Evolutionary conservation across 2,113 vertebrate species (phyloP).

Genomic region (Pyrgilauda ruficollis): DNA sequence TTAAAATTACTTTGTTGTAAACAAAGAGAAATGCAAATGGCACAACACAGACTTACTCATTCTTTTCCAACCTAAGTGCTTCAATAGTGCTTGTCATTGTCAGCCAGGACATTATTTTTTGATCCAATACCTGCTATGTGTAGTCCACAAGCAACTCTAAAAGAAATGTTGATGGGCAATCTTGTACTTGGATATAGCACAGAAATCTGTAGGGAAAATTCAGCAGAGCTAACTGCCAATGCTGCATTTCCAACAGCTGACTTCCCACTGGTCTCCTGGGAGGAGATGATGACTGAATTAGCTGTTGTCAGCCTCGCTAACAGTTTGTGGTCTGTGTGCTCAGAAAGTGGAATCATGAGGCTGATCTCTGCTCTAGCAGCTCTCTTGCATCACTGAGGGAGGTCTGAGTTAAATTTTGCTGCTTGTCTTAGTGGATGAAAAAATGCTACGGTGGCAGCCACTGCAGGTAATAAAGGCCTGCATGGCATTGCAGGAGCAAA

Average conservation of each 20-base stretch:
- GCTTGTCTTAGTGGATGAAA: not conserved
- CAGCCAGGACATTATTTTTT: not conserved
- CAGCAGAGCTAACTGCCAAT: not conserved
- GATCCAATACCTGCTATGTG: not conserved
- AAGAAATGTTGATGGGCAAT: not conserved
- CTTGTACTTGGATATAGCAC: not conserved
- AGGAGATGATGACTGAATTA: not conserved
- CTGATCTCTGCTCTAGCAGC: not conserved
- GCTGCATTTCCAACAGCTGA: not conserved
- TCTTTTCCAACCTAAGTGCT: not conserved
- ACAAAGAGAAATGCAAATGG: not conserved
- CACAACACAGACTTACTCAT: not conserved
- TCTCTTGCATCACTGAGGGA: not conserved
- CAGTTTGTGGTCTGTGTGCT: not conserved
- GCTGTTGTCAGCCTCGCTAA: not conserved
- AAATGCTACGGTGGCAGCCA: not conserved
- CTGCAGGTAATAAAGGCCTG: not conserved
- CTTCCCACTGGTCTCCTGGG: not conserved
- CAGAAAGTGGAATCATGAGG: not conserved
- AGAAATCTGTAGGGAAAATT: not conserved
- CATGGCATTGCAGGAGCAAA: not conserved
- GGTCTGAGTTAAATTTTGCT: not conserved
- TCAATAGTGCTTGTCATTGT: not conserved
- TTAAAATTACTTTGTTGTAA: not conserved
- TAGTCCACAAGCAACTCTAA: not conserved